A percentile compares a stretch with the other conserved stretches of the same genome.
Evolutionary conservation across 2,797 vertebrate species (phyloP).

Genomic region (Leontopithecus rosalia): DNA sequence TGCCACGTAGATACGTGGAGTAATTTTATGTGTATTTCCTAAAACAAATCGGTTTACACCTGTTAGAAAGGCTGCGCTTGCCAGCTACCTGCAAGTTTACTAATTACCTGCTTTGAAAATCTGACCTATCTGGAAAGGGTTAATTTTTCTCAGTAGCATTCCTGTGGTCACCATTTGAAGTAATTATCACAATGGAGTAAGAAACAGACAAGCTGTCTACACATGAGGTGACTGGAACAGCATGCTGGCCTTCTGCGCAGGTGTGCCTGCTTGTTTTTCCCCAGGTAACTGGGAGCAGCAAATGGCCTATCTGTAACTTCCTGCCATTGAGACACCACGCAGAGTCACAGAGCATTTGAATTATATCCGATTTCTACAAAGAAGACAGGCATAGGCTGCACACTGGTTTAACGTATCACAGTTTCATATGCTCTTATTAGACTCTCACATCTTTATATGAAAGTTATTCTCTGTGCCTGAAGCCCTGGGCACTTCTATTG

Average conservation of each 20-base stretch:
- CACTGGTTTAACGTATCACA: background rate
- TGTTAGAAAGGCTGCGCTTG: background rate
- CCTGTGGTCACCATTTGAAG: background rate
- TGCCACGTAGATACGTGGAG: background rate
- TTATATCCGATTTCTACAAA: background rate
- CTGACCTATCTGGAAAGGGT: slow-evolving; percentile 57
- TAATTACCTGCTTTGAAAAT: slow-evolving; percentile 68
- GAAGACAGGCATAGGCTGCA: background rate
- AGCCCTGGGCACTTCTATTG: background rate
- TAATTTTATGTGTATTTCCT: background rate
- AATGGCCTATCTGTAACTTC: background rate
- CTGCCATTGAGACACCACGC: slow-evolving; percentile 45
- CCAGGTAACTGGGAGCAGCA: slow-evolving; percentile 15
- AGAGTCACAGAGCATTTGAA: background rate
- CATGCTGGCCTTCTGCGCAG: slow-evolving; percentile 62
- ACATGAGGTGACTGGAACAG: slow-evolving; percentile 13
- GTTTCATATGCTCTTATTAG: background rate
- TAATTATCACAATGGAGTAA: slow-evolving; percentile 47
- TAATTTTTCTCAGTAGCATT: slow-evolving; percentile 58
- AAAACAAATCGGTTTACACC: background rate
- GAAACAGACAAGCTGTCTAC: slow-evolving; percentile 37
- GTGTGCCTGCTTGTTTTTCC: slow-evolving; percentile 36
- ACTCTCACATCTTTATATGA: background rate
- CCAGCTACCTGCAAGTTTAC: slow-evolving; percentile 54
- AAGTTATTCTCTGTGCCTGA: background rate